Percentiles rank a stretch among this genome's conserved stretches.
Evolutionary conservation across 2,888 invertebrate species (phyloP).

Genomic region (Zaprionus lineosus): DNA sequence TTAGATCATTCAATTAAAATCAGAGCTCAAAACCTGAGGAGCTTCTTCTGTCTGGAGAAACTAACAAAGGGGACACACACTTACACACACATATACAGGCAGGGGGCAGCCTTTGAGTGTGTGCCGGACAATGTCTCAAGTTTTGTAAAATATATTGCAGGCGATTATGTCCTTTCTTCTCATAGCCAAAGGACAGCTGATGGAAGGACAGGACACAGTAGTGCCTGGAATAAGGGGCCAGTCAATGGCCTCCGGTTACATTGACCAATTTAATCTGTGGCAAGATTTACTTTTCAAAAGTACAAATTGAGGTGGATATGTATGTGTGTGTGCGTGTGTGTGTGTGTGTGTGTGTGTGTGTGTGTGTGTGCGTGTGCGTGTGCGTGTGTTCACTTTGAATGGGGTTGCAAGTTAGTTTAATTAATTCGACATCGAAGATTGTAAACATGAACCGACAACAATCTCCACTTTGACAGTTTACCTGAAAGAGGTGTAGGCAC

Average conservation of each 20-base stretch:
- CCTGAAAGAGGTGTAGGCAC: slow-evolving; percentile 78
- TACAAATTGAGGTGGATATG: slow-evolving; percentile 51
- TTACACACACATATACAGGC: no score
- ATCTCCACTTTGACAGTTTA: slow-evolving; percentile 70
- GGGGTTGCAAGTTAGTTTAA: slow-evolving; percentile 71
- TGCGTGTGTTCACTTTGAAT: slow-evolving; percentile 10
- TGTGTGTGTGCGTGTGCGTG: slow-evolving; percentile 1
- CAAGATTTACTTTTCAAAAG: slow-evolving; percentile 55
- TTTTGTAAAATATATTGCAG: slow-evolving; percentile 24
- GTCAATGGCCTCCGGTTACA: slow-evolving; percentile 69
- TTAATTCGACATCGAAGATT: slow-evolving; percentile 72
- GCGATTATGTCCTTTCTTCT: slow-evolving; percentile 39
- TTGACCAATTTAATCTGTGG: slow-evolving; percentile 60
- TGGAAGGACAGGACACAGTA: slow-evolving; percentile 16
- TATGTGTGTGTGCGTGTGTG: slow-evolving; percentile 4
- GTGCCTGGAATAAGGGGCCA: no score
- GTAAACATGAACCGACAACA: slow-evolving; percentile 62
- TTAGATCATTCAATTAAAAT: neutral
- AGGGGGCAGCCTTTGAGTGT: no score
- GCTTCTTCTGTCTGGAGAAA: no score
- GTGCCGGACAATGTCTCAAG: slow-evolving; percentile 41
- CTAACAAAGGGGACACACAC: no score
- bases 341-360: neutral
- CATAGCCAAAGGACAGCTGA: slow-evolving; percentile 52
- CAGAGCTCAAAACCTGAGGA: no score